Percentiles rank a stretch among this genome's conserved stretches.
These are phyloP conservation scores for Ammospiza caudacuta DNA, from an alignment of 2,113 vertebrate species.

Conservation along the genomic window DNA sequence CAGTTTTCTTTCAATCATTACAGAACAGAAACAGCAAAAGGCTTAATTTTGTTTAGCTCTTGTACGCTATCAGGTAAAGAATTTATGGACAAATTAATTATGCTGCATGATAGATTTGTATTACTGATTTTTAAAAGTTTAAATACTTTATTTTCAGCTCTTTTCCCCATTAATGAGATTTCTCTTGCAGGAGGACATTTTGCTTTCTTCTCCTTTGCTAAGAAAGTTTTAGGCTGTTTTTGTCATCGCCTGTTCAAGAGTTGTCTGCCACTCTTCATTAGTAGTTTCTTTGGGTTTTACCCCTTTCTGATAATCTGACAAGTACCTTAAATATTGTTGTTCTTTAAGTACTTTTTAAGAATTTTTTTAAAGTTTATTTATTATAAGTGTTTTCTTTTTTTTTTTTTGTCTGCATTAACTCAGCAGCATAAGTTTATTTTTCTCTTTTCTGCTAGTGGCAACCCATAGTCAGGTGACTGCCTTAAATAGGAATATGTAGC, in stretches of 20 bases:
- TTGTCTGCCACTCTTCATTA: not conserved
- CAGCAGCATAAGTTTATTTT: not conserved
- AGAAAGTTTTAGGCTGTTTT: not conserved
- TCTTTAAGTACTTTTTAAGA: not conserved
- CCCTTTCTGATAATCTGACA: not conserved
- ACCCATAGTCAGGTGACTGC: not conserved
- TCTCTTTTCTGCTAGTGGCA: not conserved
- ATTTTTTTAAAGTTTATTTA: not conserved
- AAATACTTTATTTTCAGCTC: not conserved
- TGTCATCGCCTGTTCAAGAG: not conserved
- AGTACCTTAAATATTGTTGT: not conserved
- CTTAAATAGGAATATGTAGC: not conserved
- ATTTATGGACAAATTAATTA: not conserved
- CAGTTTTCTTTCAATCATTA: not conserved
- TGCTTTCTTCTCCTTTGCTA: not conserved
- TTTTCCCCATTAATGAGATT: not conserved
- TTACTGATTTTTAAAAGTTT: not conserved
- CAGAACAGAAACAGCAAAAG: not conserved
- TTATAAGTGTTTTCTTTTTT: accelerated
- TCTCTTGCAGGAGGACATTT: not conserved
- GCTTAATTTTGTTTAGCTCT: not conserved
- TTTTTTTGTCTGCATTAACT: not conserved
- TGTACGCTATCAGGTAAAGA: not conserved
- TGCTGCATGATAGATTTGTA: not conserved
- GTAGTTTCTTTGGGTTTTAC: not conserved